Percentiles rank a stretch among this genome's conserved stretches.
phyloP scores from a whole-genome alignment of 1,140 invertebrate genomes.

The Agrypnia vestita region DNA sequence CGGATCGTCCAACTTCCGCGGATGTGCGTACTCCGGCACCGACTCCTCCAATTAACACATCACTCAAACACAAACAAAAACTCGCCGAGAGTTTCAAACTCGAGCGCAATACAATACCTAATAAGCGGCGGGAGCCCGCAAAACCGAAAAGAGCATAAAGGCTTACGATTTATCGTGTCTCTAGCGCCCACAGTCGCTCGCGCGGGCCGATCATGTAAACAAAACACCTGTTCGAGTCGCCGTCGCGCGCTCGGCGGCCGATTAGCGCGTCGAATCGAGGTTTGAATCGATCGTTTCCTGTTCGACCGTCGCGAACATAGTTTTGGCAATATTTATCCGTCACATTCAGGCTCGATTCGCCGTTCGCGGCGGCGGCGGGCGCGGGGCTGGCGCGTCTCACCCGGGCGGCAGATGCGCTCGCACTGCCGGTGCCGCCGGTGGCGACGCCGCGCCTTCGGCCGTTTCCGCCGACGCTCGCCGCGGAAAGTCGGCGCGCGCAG shows the following conservation, averaged over 20 bases:
- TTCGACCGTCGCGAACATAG: not conserved
- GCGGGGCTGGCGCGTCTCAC: slow-evolving; percentile 17
- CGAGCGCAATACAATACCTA: not conserved
- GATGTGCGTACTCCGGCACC: not conserved
- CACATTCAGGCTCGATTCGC: slow-evolving; percentile 24
- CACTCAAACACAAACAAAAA: not conserved
- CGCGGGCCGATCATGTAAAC: slow-evolving; percentile 37
- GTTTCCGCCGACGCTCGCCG: slow-evolving; percentile 39
- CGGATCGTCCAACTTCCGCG: not conserved
- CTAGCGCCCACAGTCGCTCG: slow-evolving; percentile 17
- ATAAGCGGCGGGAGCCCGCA: not conserved
- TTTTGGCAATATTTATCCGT: slow-evolving; percentile 20
- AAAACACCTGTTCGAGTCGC: slow-evolving; percentile 34
- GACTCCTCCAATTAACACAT: slow-evolving; percentile 23
- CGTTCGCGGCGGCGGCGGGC: not conserved
- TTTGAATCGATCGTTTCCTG: not conserved
- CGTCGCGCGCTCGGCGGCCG: slow-evolving; percentile 2
- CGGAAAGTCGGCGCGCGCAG: slow-evolving; percentile 36
- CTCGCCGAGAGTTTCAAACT: not conserved
- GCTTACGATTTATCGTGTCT: slow-evolving; percentile 34
- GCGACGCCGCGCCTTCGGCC: slow-evolving; percentile 27
- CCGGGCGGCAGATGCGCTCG: slow-evolving; percentile 16
- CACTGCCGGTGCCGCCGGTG: not conserved
- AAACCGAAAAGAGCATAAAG: slow-evolving; percentile 37
- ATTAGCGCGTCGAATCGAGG: not conserved